Evolutionary conservation across 2,888 invertebrate genomes (phyloP).

Genomic region (Oligia strigilis): DNA sequence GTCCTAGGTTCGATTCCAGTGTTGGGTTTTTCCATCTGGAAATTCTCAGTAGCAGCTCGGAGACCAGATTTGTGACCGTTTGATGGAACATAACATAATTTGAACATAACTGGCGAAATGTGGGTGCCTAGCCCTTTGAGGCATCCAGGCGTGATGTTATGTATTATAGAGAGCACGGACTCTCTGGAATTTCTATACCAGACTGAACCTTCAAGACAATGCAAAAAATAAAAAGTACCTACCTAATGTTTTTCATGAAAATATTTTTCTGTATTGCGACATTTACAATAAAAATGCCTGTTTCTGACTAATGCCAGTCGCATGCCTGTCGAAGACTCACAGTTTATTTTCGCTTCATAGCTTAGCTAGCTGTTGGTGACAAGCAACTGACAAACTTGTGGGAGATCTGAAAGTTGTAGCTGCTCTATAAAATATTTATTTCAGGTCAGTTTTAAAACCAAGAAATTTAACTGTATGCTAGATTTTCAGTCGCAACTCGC

Average conservation of each 20-base stretch:
- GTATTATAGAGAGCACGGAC: too few species aligned
- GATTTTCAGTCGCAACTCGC: not conserved
- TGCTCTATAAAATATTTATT: too few species aligned
- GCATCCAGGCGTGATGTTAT: too few species aligned
- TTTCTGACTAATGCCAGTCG: slow-evolving; percentile 17
- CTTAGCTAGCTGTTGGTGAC: slow-evolving; percentile 20
- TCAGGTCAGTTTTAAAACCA: not conserved
- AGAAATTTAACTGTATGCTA: not conserved
- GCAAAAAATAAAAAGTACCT: not conserved
- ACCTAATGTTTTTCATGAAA: too few species aligned
- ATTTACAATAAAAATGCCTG: slow-evolving; percentile 19
- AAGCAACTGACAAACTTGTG: not conserved
- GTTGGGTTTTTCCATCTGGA: too few species aligned
- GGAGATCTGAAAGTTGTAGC: not conserved
- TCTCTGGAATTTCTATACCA: not conserved
- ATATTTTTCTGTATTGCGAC: not conserved
- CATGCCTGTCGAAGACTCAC: slow-evolving; percentile 17
- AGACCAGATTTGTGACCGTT: too few species aligned
- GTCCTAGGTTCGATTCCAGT: too few species aligned
- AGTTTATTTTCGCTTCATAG: slow-evolving; percentile 36
- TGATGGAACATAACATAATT: too few species aligned
- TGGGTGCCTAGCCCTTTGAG: too few species aligned
- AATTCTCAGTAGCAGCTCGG: too few species aligned
- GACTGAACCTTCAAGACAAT: not conserved
- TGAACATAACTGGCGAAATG: too few species aligned